Evolutionary conservation across 2,888 invertebrate genomes (phyloP), one percentile per base, ranked within the genome.

Genomic region (Lithophane socia): DNA sequence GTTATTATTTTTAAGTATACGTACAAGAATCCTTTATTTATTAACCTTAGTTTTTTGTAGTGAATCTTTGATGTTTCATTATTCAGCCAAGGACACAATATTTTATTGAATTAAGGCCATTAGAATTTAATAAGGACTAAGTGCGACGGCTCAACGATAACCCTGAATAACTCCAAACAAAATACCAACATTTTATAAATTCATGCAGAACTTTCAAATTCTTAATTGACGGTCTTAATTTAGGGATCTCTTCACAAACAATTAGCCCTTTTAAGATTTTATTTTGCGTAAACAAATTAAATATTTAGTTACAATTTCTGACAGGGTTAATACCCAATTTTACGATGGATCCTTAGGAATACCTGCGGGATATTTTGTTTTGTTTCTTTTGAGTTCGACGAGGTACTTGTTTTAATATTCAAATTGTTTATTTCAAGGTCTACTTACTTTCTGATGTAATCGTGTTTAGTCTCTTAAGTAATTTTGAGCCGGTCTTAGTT

Each of bases 241-340:
- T 79, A 47, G 70, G 71, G 78, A 83, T 82, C 75, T 71, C 77
- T 79, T 82, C 44, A 49, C 66, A 80, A 82, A 79, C 87, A 79
- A 82, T 85, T 83, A 80, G 61, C 69, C 71, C 70, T 71, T 79
- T 86, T 78, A 77, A 83, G 82, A 78, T 83, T 79, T 78, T 73
- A 87, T 81, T 71, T 77, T 49, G 66, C 77, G 77, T 79, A 85
- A 88, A 83, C 77, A 87, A 88, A 82, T 87, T 86, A 80, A 87
- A 87, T 80, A 88, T 87, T 87, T 80, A 80, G 74, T 80, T 60
- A 64, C 75, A 80, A n/a, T 74, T 79, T 80, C 68, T 87, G 88
- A 85, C 86, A 76, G 80, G 47, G 54, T 85, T 85, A 84, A 87
- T 82, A 81, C 80, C 82, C 81, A 85, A 86, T 87, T 86, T 85